Evolutionary conservation across 2,888 invertebrate species (phyloP), one percentile per base, ranked within the genome.

Genomic region (Pterostichus niger): DNA sequence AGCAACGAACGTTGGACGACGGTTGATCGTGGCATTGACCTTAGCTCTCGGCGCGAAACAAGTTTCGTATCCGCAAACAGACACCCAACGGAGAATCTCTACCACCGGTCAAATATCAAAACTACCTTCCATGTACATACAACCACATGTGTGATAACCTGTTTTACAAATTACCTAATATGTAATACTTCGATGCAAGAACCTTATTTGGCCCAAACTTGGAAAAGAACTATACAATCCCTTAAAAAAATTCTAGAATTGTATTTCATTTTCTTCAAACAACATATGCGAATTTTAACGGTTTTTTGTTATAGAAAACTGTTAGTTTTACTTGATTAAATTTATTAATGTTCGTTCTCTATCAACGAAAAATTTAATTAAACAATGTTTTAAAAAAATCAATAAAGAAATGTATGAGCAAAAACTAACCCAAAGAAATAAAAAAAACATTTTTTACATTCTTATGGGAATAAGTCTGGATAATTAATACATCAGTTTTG

Each of bases 111-210:
- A 79, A 15, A 11, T 13, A 61, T 64, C 64, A 61, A 79, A 9
- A 79, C 46, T 79, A 9, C 5, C 10, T 79, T 79, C 79, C 31
- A 13, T n/a, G 33, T 78, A 44, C 17, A 40, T 61, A 78, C 61
- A 59, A 77, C 59, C 44, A 79, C 79, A 61, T 79, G 46, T 64
- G 71, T 49, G 68, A 71, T 80, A 80, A 80, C 80, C 71, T 49
- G 80, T 80, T 80, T 54, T 71, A 80, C 80, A 80, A 80, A 80
- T 80, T 80, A 80, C 80, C 80, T 64, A 80, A 80, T 80, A 80
- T 80, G 80, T 80, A 64, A 17, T 64, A 54, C 17, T 10, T 80
- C 52, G 46, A 79, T 80, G 52, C n/a, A 49, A 7, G 80, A 24
- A 49, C 80, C 80, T 71, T 80, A 80, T 80, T 80, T 80, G 52